phyloP scores from a whole-genome alignment of 2,888 invertebrate genomes.

The Lysandra bellargus region DNA sequence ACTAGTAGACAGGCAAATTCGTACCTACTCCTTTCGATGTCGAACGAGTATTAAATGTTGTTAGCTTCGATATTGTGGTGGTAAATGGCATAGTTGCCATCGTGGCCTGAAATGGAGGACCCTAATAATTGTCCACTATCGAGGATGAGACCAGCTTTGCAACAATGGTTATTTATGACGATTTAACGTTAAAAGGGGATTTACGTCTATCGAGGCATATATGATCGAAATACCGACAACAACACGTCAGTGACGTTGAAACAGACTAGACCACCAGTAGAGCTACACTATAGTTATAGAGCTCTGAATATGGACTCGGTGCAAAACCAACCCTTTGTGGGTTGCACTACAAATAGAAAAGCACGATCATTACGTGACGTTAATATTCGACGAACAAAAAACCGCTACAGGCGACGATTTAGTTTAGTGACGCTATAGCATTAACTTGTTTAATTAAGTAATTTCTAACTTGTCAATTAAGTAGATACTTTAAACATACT shows the following conservation, averaged over 20 bases:
- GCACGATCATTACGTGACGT: neutral
- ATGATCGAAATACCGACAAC: neutral
- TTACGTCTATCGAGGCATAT: neutral
- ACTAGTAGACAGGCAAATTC: too few species aligned
- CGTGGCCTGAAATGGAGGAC: too few species aligned
- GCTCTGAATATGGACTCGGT: neutral
- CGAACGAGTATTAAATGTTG: too few species aligned
- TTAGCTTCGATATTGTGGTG: too few species aligned
- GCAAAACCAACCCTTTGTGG: constrained; percentile 21
- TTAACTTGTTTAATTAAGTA: neutral
- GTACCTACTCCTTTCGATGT: too few species aligned
- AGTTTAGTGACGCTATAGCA: neutral
- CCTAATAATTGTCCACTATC: too few species aligned
- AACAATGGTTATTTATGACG: too few species aligned
- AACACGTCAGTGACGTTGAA: neutral
- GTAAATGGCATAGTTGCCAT: too few species aligned
- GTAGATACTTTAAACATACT: neutral
- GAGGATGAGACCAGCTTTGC: too few species aligned
- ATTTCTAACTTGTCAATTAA: neutral
- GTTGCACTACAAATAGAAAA: constrained; percentile 13
- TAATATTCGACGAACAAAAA: neutral
- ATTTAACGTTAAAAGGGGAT: too few species aligned
- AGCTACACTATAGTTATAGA: neutral
- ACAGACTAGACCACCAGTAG: neutral
- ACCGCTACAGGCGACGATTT: neutral